Percentiles rank a stretch among this genome's conserved stretches.
phyloP scores from a whole-genome alignment of 2,113 vertebrate genomes.

The Melanostigma gelatinosum region DNA sequence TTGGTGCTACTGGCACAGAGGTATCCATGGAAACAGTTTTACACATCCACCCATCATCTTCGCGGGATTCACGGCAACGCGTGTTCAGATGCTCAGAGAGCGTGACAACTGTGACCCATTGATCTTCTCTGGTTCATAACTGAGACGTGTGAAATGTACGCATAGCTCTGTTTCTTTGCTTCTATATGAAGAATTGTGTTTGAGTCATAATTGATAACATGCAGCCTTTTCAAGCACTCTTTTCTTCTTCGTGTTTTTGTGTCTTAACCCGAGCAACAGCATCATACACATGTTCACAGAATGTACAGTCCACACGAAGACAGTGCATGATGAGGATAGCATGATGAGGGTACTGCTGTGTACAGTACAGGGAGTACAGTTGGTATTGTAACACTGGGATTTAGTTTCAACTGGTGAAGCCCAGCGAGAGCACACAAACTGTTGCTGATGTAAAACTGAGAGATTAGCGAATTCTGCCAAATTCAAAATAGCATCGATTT shows the following conservation, averaged over 20 bases:
- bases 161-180: neutral
- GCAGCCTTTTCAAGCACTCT: neutral
- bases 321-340: neutral
- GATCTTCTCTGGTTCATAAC: constrained; percentile 6
- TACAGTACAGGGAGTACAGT: neutral
- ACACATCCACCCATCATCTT: constrained; percentile 12
- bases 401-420: neutral
- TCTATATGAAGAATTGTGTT: neutral
- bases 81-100: constrained; percentile 20
- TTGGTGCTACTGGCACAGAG: constrained; percentile 28
- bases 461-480: neutral
- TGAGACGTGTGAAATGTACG: neutral
- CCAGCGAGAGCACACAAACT: neutral
- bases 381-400: neutral
- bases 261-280: neutral
- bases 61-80: constrained; percentile 31
- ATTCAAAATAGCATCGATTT: neutral
- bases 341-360: neutral
- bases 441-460: neutral
- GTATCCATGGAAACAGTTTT: constrained; percentile 51
- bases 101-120: constrained; percentile 28
- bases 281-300: neutral
- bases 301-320: neutral
- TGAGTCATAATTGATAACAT: neutral
- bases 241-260: neutral